Evolutionary conservation across 1,140 invertebrate species (phyloP).

Genomic region (Hylaeus anthracinus): DNA sequence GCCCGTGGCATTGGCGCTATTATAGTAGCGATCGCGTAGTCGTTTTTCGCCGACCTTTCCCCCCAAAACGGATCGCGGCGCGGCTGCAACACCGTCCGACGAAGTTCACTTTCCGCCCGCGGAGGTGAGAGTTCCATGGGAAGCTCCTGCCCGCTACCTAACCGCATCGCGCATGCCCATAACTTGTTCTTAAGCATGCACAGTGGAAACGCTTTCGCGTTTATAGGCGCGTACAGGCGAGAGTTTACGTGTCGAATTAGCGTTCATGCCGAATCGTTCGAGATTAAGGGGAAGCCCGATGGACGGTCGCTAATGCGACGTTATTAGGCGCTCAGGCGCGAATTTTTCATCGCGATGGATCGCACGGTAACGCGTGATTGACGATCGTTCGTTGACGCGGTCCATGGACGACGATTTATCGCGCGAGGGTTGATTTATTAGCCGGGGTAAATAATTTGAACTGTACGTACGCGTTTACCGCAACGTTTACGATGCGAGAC

Average conservation of each 20-base stretch:
- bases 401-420: background rate
- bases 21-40: conserved; percentile 69
- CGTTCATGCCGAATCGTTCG: conserved; percentile 6
- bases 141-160: conserved; percentile 79
- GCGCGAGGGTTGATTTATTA: background rate
- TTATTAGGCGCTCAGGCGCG: background rate
- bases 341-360: no score
- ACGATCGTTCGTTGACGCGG: background rate
- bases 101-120: conserved; percentile 78
- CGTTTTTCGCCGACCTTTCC: conserved; percentile 75
- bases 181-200: conserved; percentile 48
- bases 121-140: conserved; percentile 81
- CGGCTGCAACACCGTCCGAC: conserved; percentile 35
- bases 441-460: no score
- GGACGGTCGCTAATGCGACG: conserved; percentile 21
- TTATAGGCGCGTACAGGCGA: background rate
- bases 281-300: conserved; percentile 24
- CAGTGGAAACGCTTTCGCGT: conserved; percentile 52
- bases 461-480: no score
- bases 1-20: conserved; percentile 75
- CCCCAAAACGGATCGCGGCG: conserved; percentile 72
- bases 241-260: conserved; percentile 33
- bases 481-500: no score
- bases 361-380: background rate
- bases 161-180: conserved; percentile 61